These are phyloP conservation scores for Ditylenchus dipsaci DNA, from an alignment of 1,140 invertebrate species.

Conservation along the genomic window DNA sequence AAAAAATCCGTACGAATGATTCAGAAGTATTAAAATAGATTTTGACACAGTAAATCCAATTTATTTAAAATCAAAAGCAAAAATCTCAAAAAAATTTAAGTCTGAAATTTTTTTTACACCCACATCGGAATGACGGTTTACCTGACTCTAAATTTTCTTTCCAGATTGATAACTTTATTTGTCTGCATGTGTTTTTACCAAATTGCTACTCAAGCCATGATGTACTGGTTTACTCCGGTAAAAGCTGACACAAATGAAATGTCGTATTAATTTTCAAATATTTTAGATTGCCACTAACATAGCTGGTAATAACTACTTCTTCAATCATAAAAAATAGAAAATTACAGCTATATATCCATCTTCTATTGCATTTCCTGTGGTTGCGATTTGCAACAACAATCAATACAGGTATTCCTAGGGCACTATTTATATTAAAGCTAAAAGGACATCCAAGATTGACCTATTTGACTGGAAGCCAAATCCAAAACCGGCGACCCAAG, in stretches of 20 bases:
- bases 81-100: too few relatives aligned
- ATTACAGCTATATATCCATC: constrained; percentile 49
- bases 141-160: too few relatives aligned
- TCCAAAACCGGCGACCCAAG: constrained; percentile 42
- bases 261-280: too few relatives aligned
- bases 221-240: constrained; percentile 30
- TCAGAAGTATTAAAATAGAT: too few relatives aligned
- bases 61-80: too few relatives aligned
- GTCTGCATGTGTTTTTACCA: constrained; percentile 11
- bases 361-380: constrained; percentile 51
- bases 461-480: constrained; percentile 45
- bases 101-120: too few relatives aligned
- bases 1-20: too few relatives aligned
- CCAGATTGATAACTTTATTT: constrained; percentile 19
- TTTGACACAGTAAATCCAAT: too few relatives aligned
- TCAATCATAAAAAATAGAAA: too few relatives aligned
- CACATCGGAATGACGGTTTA: too few relatives aligned
- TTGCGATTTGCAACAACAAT: constrained; percentile 58
- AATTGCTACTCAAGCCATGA: constrained; percentile 23
- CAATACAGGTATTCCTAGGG: constrained; percentile 43
- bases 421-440: too few relatives aligned
- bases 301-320: not conserved
- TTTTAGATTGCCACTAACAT: constrained; percentile 49
- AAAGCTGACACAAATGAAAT: too few relatives aligned
- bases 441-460: constrained; percentile 34